Conservation (phyloP, 2,888 invertebrate species). For the Rhynchonema sp. region DNA sequence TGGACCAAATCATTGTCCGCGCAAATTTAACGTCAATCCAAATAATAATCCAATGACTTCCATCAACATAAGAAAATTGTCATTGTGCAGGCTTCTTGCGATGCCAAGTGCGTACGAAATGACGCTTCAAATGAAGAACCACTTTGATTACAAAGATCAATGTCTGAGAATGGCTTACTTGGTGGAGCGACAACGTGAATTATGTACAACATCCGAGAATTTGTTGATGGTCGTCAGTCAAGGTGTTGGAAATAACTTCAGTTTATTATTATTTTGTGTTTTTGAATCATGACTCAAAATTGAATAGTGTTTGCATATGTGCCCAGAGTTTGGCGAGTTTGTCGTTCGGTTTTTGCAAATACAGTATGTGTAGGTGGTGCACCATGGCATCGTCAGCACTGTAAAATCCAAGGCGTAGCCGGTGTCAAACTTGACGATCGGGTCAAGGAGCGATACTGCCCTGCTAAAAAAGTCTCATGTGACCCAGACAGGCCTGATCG, state of each 20-base stretch:
- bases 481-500: too few relatives aligned
- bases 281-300: background rate
- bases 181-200: constrained; percentile 47
- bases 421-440: too few relatives aligned
- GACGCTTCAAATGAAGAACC: constrained; percentile 19
- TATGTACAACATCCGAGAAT: constrained; percentile 50
- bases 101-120: constrained; percentile 31
- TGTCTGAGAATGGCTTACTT: constrained; percentile 51
- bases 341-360: background rate
- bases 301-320: background rate
- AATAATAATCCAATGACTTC: too few relatives aligned
- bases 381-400: too few relatives aligned
- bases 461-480: too few relatives aligned
- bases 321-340: background rate
- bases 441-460: too few relatives aligned
- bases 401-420: too few relatives aligned
- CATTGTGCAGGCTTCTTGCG: constrained; percentile 39
- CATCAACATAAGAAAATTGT: too few relatives aligned
- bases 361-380: too few relatives aligned
- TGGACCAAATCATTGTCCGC: too few relatives aligned
- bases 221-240: constrained; percentile 41
- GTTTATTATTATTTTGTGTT: background rate
- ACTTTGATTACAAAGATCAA: constrained; percentile 41
- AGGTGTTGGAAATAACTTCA: constrained; percentile 1
- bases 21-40: too few relatives aligned